Base-by-base conservation (phyloP, 2,888 invertebrate species). In the Sesia bembeciformis region DNA sequence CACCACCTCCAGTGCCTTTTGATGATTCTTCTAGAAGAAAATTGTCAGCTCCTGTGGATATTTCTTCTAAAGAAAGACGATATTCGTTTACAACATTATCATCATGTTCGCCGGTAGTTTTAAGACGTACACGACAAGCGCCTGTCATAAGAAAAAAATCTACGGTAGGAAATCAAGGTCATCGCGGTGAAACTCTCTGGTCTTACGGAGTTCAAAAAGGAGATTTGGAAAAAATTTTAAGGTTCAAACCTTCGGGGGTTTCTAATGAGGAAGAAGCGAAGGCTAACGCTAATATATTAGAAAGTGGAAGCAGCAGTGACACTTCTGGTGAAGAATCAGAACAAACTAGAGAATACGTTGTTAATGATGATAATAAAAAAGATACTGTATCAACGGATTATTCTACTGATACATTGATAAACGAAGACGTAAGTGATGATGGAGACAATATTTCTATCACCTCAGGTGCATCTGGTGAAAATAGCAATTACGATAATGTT, bases 401-500 rank as follows among this genome's bases (percentile, higher is more conserved):
- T 62, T 89, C 89, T 43, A 89, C 88, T 5, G 88, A 88, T 54
- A 89, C 89, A 6, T 72, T 89, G 61, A 87, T 87, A 59, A 83
- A 87, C 57, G 89, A 88, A 63, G 82, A 80, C 60, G 54, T 53
- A 5, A 83, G 83, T 72, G 84, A 83, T 57, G 78, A 72, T 54
- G 79, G 74, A 42, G 88, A 86, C 60, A 76, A 81, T 65, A 64
- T 71, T 40, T 85, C 87, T 2, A 65, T 74, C 41, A 73, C 66
- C 55, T 86, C 84, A 23, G 81, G 76, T 67, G 81, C 74, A 60
- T 83, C 80, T 63, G 83, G 76, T 64, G 81, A 73, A 63, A 84
- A 76, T 68, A 78, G 76, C 70, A 86, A 87, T 73, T 87, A 81
- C 73, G 88, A 89, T 70, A 89, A 88, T 81, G 78, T 88, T 79